Percentiles rank a stretch among this genome's conserved stretches.
Evolutionary conservation across 1,140 invertebrate species (phyloP).

Genomic region (Leptoteleia sp.): DNA sequence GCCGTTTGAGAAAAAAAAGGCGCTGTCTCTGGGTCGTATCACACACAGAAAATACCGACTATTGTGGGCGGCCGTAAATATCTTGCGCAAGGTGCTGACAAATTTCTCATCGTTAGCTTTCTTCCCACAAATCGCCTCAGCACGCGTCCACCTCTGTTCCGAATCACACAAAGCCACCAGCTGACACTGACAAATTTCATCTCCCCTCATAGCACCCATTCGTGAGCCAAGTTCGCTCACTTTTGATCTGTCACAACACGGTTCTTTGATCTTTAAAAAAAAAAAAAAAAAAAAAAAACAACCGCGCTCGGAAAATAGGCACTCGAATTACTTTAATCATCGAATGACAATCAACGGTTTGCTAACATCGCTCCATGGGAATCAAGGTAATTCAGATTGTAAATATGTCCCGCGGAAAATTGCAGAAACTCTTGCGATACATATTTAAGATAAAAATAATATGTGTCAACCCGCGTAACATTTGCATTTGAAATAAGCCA

Average conservation of each 20-base stretch:
- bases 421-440: constrained; percentile 64
- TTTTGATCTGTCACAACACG: constrained; percentile 8
- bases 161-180: constrained; percentile 7
- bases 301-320: constrained; percentile 3
- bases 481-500: constrained; percentile 59
- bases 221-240: neutral
- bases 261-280: too few species aligned
- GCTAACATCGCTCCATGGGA: constrained; percentile 52
- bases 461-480: constrained; percentile 51
- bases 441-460: constrained; percentile 65
- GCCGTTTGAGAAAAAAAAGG: constrained; percentile 19
- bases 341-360: constrained; percentile 48
- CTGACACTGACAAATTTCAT: constrained; percentile 19
- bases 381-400: constrained; percentile 65
- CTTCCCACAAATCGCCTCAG: constrained; percentile 43
- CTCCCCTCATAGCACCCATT: constrained; percentile 9
- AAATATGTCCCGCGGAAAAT: constrained; percentile 60
- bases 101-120: constrained; percentile 53
- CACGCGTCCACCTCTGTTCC: constrained; percentile 11
- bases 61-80: constrained; percentile 39
- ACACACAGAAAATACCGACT: constrained; percentile 20
- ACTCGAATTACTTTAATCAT: constrained; percentile 27
- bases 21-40: constrained; percentile 23
- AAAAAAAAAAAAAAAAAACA: too few species aligned
- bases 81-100: constrained; percentile 56